Percentiles rank a stretch among this genome's conserved stretches.
Evolutionary conservation across 2,888 invertebrate genomes (phyloP).

Genomic region (Pandemis heparana): DNA sequence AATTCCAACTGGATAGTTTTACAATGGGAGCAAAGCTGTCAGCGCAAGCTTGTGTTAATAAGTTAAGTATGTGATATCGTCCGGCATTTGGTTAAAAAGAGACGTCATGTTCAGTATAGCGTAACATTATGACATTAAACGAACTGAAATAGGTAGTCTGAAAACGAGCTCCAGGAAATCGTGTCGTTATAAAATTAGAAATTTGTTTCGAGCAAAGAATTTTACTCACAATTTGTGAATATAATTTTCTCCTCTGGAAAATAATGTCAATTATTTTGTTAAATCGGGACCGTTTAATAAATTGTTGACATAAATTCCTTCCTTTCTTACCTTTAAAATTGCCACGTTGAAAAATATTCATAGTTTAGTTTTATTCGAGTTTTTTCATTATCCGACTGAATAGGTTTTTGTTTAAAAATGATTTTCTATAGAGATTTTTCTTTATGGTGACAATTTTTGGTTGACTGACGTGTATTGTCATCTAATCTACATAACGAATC

Average conservation of each 20-base stretch:
- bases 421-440: too few relatives aligned
- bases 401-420: too few relatives aligned
- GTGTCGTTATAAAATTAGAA: background rate
- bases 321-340: background rate
- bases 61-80: too few relatives aligned
- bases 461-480: too few relatives aligned
- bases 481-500: too few relatives aligned
- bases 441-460: too few relatives aligned
- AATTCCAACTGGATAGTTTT: too few relatives aligned
- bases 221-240: background rate
- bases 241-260: background rate
- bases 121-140: background rate
- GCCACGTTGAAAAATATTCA: background rate
- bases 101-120: background rate
- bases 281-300: constrained; percentile 4
- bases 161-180: background rate
- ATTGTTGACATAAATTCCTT: background rate
- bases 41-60: too few relatives aligned
- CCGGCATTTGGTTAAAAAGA: too few relatives aligned
- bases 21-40: too few relatives aligned
- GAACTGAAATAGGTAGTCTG: background rate
- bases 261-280: background rate
- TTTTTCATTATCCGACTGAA: background rate
- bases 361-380: background rate
- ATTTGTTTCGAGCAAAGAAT: background rate